Evolutionary conservation across 2,113 vertebrate genomes (phyloP), one percentile per base, ranked within the genome.

Genomic region (Blennius ocellaris): DNA sequence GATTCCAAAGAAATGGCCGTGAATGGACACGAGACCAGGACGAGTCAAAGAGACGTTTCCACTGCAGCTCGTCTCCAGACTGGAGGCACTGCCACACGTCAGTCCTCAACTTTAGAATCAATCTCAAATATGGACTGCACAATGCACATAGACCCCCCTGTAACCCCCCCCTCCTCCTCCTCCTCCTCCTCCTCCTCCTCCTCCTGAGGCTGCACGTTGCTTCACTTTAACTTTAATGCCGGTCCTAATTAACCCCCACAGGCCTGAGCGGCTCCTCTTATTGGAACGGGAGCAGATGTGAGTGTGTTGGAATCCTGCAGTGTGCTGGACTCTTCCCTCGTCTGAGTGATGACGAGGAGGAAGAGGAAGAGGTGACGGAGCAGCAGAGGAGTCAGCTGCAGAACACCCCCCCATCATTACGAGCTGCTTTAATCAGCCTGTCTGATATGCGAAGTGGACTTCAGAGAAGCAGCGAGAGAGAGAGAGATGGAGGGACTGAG

Each of bases 371-470:
- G 41, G 9, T 3, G 41, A 14, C 30, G 8, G 45, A 8, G 17
- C 15, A 48, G 9, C 41, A 69, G 79, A 84, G 82, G 61, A 47
- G 3, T 65, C 73, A 66, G 38, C n/a, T 68, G 75, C 53, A 16
- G 79, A 59, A 65, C 72, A 58, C 58, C 70, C 60, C 60, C 70
- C 9, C 45, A 84, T 89, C 87, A 88, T 89, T 90, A 87, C 61
- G 64, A 17, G 78, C 72, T 8, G 78, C 75, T 83, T 85, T 89
- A 90, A 90, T 90, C 88, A 88, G 83, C 72, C 68, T 14, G 45
- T 87, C 81, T 85, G 83, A 89, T 89, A 61, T 47, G 41, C 66
- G 63, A 76, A 53, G 76, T 11, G 89, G 87, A 86, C 89, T 88
- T 90, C 87, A 89, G 87, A 89, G 83, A 74, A 78, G 63, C 51